phyloP scores from a whole-genome alignment of 2,888 invertebrate genomes.

The Ferrisia virgata region DNA sequence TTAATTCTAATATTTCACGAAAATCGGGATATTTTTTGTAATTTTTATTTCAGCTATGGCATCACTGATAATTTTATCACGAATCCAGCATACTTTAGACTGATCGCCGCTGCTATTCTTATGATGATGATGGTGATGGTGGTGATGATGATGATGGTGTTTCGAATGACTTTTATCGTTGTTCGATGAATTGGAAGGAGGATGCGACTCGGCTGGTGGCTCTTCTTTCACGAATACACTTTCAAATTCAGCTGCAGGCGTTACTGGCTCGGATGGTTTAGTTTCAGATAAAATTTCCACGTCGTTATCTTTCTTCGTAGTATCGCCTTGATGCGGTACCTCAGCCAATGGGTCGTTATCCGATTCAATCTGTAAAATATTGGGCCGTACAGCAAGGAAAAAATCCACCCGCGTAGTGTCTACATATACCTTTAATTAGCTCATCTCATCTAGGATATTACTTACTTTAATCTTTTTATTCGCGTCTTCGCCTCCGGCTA shows the following conservation, averaged over 20 bases:
- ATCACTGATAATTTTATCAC: no score
- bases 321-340: not conserved
- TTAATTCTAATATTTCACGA: no score
- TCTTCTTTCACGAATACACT: slow-evolving; percentile 13
- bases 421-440: no score
- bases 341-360: not conserved
- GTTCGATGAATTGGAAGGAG: not conserved
- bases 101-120: slow-evolving; percentile 41
- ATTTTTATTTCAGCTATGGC: no score
- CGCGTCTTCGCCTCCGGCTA: slow-evolving; percentile 52
- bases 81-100: slow-evolving; percentile 38
- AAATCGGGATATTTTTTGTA: not conserved
- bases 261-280: not conserved
- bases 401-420: no score
- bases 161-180: not conserved
- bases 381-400: not conserved
- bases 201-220: not conserved
- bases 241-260: not conserved
- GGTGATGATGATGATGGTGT: slow-evolving; percentile 40
- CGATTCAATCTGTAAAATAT: not conserved
- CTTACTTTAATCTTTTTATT: slow-evolving; percentile 42
- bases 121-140: slow-evolving; percentile 47
- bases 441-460: not conserved
- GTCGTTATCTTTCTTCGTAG: not conserved
- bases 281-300: not conserved